Conservation (phyloP, 2,113 vertebrate species). For the Sphaerodactylus townsendi region DNA sequence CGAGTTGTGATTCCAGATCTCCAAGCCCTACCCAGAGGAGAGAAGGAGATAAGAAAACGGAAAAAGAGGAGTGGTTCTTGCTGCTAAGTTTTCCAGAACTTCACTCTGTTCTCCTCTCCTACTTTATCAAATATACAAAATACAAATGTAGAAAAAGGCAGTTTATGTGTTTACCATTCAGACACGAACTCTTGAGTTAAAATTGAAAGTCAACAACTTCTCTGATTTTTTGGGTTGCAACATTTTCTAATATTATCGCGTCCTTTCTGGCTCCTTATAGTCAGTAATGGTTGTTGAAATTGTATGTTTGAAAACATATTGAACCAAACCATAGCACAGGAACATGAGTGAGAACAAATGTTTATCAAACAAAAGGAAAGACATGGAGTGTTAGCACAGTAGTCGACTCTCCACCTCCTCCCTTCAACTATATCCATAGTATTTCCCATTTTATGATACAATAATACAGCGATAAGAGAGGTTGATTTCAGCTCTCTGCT, state of each 20-base stretch:
- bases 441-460: slow-evolving; percentile 14
- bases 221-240: neutral
- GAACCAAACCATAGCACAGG: neutral
- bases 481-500: slow-evolving; percentile 22
- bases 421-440: neutral
- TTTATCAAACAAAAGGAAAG: neutral
- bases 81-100: neutral
- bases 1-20: too few species aligned
- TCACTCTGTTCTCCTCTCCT: neutral
- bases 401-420: neutral
- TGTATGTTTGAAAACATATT: neutral
- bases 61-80: too few species aligned
- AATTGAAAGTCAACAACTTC: neutral
- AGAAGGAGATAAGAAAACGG: too few species aligned
- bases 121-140: too few species aligned
- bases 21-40: too few species aligned
- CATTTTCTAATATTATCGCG: neutral
- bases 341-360: neutral
- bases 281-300: neutral
- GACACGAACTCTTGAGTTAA: neutral
- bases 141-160: neutral
- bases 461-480: neutral
- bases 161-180: neutral
- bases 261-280: neutral
- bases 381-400: neutral